A percentile compares a stretch with the other conserved stretches of the same genome.
Conservation (phyloP, 2,888 invertebrate species). For the Anodontia alba region DNA sequence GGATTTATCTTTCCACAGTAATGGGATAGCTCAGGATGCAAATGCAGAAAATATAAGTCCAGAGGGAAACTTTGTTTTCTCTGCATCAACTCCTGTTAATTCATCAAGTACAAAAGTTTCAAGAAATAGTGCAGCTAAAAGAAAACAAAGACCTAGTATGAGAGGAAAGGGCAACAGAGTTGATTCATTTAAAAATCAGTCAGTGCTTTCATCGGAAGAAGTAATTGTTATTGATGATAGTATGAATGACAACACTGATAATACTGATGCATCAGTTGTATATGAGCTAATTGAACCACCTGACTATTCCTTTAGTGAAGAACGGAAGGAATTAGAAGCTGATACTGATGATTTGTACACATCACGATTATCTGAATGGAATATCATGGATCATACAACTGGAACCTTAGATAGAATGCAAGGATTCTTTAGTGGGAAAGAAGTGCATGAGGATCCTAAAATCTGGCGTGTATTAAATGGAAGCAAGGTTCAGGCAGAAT, state of each 20-base stretch:
- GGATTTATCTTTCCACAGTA: background rate
- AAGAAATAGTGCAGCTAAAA: background rate
- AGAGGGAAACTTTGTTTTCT: slow-evolving; percentile 38
- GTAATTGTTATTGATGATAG: background rate
- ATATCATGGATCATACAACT: slow-evolving; percentile 25
- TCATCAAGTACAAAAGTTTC: background rate
- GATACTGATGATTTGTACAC: background rate
- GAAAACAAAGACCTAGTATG: slow-evolving; percentile 14
- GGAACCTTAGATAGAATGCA: slow-evolving; percentile 52
- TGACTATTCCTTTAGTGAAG: background rate
- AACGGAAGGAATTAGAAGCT: background rate
- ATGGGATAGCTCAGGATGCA: background rate
- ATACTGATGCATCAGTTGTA: slow-evolving; percentile 19
- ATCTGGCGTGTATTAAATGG: slow-evolving; percentile 47
- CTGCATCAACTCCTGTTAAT: slow-evolving; percentile 15
- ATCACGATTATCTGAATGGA: background rate
- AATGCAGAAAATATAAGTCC: background rate
- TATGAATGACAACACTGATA: background rate
- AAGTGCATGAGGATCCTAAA: slow-evolving; percentile 41
- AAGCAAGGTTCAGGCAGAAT: slow-evolving; percentile 35
- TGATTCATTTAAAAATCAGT: background rate
- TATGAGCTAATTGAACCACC: slow-evolving; percentile 37
- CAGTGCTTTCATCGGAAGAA: background rate
- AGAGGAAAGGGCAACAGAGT: slow-evolving; percentile 27
- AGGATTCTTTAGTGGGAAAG: slow-evolving; percentile 50